Base-by-base conservation (phyloP, 2,113 vertebrate genomes). In the Ibidorhyncha struthersii region DNA sequence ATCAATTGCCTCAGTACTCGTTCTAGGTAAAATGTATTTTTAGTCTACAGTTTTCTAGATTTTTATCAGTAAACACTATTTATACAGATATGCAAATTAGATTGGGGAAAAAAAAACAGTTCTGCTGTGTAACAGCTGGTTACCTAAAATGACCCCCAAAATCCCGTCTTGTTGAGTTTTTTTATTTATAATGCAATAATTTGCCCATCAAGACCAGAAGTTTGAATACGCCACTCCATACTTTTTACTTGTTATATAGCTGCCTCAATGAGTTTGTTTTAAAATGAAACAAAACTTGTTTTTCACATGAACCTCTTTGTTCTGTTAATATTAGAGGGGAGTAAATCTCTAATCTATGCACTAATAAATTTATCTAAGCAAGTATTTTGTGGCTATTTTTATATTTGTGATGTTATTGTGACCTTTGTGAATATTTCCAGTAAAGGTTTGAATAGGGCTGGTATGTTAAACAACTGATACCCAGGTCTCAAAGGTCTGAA, bases 321-420 rank as follows among this genome's bases (percentile, higher is more conserved):
- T 49, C 49, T 49, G 22, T 94, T 96, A 66, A 83, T 72, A 18
- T 20, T 50, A n/a, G 59, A 92, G 70, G 59, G 83, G 84, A 93
- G 47, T 26, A 40, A 73, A 86, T 91, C 65, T 94, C 85, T 96
- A 94, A 96, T 92, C 92, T 91, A 32, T 97, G 95, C 95, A 96
- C 96, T 95, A 97, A 97, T 97, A 97, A 96, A 96, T 94, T 96
- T 93, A 95, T 92, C 41, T 50, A 82, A 95, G 74, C 56, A 22
- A 96, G 34, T 49, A 43, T 82, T 41, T 45, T 29, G 71, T 95
- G 91, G 30, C 72, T 85, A 2, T 2, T 87, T 38, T 32, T 53
- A n/a, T 90, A 30, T 45, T 62, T 17, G 0, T 63, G 62, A 43
- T 43, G n/a, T 30, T 55, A 0, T 23, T 69, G 69, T 32, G 81